Evolutionary conservation across 2,797 vertebrate species (phyloP).

Genomic region (Clarias laeviceps): DNA sequence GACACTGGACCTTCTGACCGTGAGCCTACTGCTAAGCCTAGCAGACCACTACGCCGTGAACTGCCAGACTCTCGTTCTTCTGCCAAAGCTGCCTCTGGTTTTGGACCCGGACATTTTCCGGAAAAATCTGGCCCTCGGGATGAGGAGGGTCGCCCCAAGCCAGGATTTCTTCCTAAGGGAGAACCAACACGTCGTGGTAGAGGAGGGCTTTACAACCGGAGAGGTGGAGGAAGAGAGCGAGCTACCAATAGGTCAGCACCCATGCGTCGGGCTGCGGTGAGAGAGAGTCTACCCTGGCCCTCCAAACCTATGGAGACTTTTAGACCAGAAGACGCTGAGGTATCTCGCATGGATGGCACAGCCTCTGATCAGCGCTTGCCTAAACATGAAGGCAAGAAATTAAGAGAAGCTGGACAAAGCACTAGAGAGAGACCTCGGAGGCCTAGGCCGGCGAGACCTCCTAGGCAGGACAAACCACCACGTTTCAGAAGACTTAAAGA

Average conservation of each 20-base stretch:
- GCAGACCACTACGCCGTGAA: conserved; percentile 71
- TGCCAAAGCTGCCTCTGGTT: conserved; percentile 57
- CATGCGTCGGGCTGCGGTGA: conserved; percentile 79
- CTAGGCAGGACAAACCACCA: conserved; percentile 95
- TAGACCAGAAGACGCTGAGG: conserved; percentile 85
- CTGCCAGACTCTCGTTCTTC: conserved; percentile 67
- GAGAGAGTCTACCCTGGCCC: conserved; percentile 83
- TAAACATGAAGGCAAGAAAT: conserved; percentile 89
- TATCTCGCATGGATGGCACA: conserved; percentile 64
- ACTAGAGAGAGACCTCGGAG: conserved; percentile 87
- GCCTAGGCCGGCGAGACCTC: conserved; percentile 90
- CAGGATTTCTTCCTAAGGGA: conserved; percentile 95
- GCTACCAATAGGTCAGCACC: conserved; percentile 83
- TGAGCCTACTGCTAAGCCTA: conserved; percentile 82
- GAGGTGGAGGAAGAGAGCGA: conserved; percentile 84
- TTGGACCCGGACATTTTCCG: conserved; percentile 66
- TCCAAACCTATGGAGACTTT: conserved; percentile 84
- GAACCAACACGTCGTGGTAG: conserved; percentile 92
- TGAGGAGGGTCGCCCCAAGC: conserved; percentile 88
- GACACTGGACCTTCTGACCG: conserved; percentile 92
- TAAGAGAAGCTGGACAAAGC: conserved; percentile 80
- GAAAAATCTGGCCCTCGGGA: conserved; percentile 70
- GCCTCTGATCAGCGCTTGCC: conserved; percentile 74
- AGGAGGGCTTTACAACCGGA: conserved; percentile 87
- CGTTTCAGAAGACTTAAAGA: conserved; percentile 92